These are phyloP conservation scores for Etheostoma nigrum DNA, from an alignment of 2,797 vertebrate genomes.

Conservation along the genomic window DNA sequence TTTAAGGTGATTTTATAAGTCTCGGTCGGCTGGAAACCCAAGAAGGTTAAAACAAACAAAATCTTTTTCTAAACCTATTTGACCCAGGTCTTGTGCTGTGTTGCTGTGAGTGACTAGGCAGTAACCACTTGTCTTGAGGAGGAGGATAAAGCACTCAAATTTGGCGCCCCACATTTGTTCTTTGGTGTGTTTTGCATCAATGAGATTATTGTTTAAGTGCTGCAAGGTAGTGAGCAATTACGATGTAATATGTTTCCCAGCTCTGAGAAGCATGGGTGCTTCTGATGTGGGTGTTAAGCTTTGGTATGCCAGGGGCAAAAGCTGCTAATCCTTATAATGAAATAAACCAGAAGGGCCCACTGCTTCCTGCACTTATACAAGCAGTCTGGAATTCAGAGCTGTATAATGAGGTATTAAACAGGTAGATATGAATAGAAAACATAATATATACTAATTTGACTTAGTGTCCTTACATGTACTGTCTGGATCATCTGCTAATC, in stretches of 20 bases:
- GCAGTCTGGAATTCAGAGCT: slow-evolving; percentile 28
- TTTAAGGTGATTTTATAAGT: slow-evolving; percentile 27
- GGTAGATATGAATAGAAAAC: slow-evolving; percentile 6
- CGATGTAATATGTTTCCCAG: slow-evolving; percentile 12
- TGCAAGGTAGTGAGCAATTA: slow-evolving; percentile 14
- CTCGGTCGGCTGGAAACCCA: background rate
- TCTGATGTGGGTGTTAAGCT: slow-evolving; percentile 58
- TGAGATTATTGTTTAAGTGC: slow-evolving; percentile 33
- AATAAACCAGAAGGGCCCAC: slow-evolving; percentile 48
- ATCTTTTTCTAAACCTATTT: background rate
- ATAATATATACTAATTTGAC: background rate
- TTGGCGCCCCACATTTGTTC: background rate
- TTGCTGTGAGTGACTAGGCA: background rate
- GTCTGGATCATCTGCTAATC: background rate
- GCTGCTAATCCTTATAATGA: slow-evolving; percentile 65
- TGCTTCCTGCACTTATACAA: slow-evolving; percentile 41
- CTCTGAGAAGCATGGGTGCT: slow-evolving; percentile 31
- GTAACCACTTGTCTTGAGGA: background rate
- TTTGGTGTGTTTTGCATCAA: slow-evolving; percentile 14
- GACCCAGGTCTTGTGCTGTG: background rate
- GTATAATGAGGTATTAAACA: slow-evolving; percentile 11
- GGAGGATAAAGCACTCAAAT: background rate
- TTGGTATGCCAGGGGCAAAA: slow-evolving; percentile 47
- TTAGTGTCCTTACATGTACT: slow-evolving; percentile 9
- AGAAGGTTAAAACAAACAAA: slow-evolving; percentile 15